Conservation (phyloP, 2,797 vertebrate genomes). For the Microchirus variegatus region DNA sequence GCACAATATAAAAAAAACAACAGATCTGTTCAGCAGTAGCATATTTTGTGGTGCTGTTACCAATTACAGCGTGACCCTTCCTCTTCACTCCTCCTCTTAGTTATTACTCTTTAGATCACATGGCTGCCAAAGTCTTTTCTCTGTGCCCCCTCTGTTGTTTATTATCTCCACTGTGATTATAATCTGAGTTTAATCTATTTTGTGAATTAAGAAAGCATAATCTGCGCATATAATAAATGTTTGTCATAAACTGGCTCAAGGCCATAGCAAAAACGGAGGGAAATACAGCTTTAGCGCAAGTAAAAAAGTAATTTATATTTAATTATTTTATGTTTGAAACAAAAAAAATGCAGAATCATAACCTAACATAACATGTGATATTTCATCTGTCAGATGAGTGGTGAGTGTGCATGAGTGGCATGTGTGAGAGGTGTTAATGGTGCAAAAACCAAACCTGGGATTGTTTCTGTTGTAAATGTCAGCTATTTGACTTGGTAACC, state of each 20-base stretch:
- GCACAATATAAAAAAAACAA: conserved; percentile 7
- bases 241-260: not conserved
- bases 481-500: conserved; percentile 51
- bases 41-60: conserved; percentile 17
- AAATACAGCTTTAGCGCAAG: too few species aligned
- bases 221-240: not conserved
- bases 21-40: conserved; percentile 11
- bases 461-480: conserved; percentile 20
- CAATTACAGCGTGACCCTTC: conserved; percentile 16
- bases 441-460: not conserved
- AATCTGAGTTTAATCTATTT: not conserved
- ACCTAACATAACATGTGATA: too few species aligned
- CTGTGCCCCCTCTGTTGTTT: not conserved
- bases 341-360: too few species aligned
- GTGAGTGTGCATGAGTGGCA: too few species aligned
- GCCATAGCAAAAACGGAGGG: too few species aligned
- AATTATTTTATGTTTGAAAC: too few species aligned
- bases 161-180: not conserved
- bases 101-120: conserved; percentile 35
- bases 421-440: too few species aligned
- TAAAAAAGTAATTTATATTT: too few species aligned
- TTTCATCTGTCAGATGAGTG: too few species aligned
- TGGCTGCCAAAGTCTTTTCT: conserved; percentile 10
- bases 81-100: conserved; percentile 17
- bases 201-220: not conserved